phyloP scores from a whole-genome alignment of 2,888 invertebrate genomes.

The Globia sparganii region DNA sequence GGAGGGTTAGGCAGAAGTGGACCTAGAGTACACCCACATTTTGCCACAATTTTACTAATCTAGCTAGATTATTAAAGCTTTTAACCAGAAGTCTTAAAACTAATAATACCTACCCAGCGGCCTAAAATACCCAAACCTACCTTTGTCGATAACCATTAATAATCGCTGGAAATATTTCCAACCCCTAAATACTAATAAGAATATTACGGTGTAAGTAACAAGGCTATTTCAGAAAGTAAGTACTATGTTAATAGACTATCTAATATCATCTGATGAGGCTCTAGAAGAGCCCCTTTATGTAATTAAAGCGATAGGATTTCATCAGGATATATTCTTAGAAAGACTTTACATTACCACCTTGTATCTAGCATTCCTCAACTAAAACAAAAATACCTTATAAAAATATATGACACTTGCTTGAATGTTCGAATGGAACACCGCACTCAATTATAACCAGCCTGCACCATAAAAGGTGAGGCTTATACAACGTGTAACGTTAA shows the following conservation, averaged over 20 bases:
- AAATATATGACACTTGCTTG: too few relatives aligned
- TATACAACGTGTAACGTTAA: too few relatives aligned
- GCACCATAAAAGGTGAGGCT: too few relatives aligned
- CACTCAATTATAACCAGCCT: too few relatives aligned
- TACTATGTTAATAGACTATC: background rate
- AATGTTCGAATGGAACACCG: too few relatives aligned
- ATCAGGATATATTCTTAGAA: too few relatives aligned
- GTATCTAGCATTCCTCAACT: too few relatives aligned
- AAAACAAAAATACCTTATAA: too few relatives aligned
- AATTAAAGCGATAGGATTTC: too few relatives aligned
- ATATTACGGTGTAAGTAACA: background rate
- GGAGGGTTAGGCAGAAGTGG: background rate
- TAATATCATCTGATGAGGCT: background rate
- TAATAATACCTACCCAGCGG: too few relatives aligned
- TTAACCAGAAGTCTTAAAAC: background rate
- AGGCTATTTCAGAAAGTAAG: background rate
- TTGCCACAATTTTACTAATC: background rate
- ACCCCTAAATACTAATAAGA: background rate
- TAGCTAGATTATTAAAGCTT: background rate
- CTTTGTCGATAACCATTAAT: background rate
- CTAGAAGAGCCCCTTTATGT: too few relatives aligned
- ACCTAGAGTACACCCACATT: background rate
- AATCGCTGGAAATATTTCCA: background rate
- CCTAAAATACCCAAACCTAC: background rate
- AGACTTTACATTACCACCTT: too few relatives aligned